Evolutionary conservation across 2,797 vertebrate species (phyloP), one percentile per base, ranked within the genome.

Genomic region (Muscicapa comitata): DNA sequence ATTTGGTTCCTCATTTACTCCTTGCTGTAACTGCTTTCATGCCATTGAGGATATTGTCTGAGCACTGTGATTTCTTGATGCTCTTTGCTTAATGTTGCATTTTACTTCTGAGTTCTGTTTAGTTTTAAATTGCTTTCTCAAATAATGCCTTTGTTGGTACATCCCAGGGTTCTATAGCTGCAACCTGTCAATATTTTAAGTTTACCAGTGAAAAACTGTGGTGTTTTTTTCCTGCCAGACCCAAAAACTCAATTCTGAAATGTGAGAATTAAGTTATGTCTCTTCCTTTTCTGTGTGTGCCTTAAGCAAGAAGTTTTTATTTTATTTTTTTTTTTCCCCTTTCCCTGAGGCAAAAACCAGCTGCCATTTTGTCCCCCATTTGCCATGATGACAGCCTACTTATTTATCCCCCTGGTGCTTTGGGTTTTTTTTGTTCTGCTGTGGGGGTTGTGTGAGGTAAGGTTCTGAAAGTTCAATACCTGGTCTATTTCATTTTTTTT

Each of bases 351-450:
- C 10, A 58, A 50, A 67, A 48, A 43, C 43, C 24, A 57, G 24
- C 5, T 15, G 4, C 10, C 19, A 12, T 50, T 50, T 62, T 28
- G 18, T 33, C 9, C 31, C 31, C 4, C 0, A 6, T 51, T 51
- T 62, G 15, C 9, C 37, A 51, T 1, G 1, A 2, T 3, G 10
- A 16, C 23, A n/a, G 10, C 24, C 29, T 14, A 29, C n/a, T 51
- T 51, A 28, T 76, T 51, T 62, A 7, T 33, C 9, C 7, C 5
- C 24, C 19, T 62, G 58, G 9, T 8, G 23, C 33, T 42, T 5
- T 33, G 29, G 29, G 17, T 1, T 5, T 33, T 47, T 47, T 8
- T 28, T 43, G 6, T 48, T 58, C 29, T 48, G 24, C 15, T 40
- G 9, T 7, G 9, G 29, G 7, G 29, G 7, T 6, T 24, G 10